Percentiles rank a stretch among this genome's conserved stretches.
Evolutionary conservation across 2,888 invertebrate genomes (phyloP).

Genomic region (Lacanobia oleracea): DNA sequence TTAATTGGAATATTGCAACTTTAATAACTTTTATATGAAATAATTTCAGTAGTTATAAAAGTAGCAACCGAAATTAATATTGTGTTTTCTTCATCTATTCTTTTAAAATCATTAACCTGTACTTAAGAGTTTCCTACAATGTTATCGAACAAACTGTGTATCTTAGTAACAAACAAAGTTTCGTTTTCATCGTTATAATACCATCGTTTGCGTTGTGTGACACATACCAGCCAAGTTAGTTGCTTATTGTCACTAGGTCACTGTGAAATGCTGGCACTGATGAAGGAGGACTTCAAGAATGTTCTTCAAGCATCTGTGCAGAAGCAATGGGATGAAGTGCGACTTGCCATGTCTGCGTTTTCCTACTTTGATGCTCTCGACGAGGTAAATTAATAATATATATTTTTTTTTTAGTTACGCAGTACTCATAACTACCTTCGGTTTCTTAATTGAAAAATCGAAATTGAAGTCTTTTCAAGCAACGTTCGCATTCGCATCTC

Average conservation of each 20-base stretch:
- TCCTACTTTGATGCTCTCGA: slow-evolving; percentile 92
- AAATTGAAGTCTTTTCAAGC: not conserved
- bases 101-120: too few relatives aligned
- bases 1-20: too few relatives aligned
- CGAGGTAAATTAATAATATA: too few relatives aligned
- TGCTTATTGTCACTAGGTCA: slow-evolving; percentile 74
- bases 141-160: slow-evolving; percentile 69
- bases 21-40: too few relatives aligned
- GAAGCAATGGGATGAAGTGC: slow-evolving; percentile 92
- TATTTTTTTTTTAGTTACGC: not conserved
- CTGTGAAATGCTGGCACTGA: slow-evolving; percentile 92
- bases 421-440: not conserved
- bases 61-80: too few relatives aligned
- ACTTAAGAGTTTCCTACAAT: not conserved
- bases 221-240: slow-evolving; percentile 8
- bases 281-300: slow-evolving; percentile 92
- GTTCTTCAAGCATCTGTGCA: slow-evolving; percentile 91
- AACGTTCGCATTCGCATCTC: too few relatives aligned
- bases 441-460: not conserved
- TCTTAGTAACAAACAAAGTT: slow-evolving; percentile 67
- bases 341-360: slow-evolving; percentile 90
- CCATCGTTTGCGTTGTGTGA: not conserved
- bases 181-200: slow-evolving; percentile 3
- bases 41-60: too few relatives aligned
- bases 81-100: too few relatives aligned